These are phyloP conservation scores for Brachylomia viminalis DNA, from an alignment of 2,888 invertebrate genomes.

Conservation along the genomic window DNA sequence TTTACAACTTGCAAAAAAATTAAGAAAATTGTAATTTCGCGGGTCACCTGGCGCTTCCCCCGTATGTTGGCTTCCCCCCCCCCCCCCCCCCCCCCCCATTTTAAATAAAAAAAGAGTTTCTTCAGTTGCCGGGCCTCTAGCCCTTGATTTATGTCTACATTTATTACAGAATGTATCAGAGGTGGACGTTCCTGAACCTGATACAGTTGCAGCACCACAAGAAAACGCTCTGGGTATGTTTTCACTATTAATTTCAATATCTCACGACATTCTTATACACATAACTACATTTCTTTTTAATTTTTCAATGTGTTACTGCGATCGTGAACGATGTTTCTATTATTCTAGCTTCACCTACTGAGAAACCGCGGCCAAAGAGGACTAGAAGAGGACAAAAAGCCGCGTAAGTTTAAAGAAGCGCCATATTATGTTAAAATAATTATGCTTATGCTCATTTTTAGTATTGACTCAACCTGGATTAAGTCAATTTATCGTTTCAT, in stretches of 20 bases:
- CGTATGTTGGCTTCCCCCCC: no score
- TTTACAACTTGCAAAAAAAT: no score
- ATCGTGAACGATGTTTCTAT: constrained; percentile 1
- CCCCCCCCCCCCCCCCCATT: no score
- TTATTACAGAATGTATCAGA: constrained; percentile 76
- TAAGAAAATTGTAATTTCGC: no score
- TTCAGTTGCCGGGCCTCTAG: not conserved
- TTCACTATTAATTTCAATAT: not conserved
- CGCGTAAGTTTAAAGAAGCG: constrained; percentile 73
- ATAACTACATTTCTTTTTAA: no score
- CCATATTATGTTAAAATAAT: not conserved
- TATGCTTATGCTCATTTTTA: no score
- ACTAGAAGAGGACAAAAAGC: constrained; percentile 82
- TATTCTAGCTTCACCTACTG: constrained; percentile 78
- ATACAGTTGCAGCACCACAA: constrained; percentile 65
- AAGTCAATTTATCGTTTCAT: no score
- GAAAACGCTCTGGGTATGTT: constrained; percentile 74
- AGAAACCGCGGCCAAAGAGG: constrained; percentile 84
- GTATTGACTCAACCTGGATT: no score
- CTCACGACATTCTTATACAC: not conserved
- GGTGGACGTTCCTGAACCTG: constrained; percentile 60
- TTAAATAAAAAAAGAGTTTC: no score
- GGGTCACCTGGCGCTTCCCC: no score
- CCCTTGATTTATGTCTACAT: not conserved
- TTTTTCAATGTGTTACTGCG: not conserved